These are phyloP conservation scores for Candoia aspera DNA, from an alignment of 2,113 vertebrate genomes.

Conservation along the genomic window DNA sequence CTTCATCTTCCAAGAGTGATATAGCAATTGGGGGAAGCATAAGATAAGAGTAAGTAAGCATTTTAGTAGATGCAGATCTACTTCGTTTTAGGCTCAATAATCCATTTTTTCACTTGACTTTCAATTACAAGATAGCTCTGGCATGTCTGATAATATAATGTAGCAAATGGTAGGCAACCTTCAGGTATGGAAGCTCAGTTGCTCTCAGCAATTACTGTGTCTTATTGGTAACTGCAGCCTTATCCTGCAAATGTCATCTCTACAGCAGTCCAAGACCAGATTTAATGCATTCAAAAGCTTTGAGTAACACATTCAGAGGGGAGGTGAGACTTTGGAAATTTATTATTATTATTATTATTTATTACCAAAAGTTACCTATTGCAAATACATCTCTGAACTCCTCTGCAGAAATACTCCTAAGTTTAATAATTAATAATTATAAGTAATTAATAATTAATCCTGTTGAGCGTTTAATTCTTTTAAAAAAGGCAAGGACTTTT, in stretches of 20 bases:
- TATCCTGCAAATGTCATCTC: constrained; percentile 76
- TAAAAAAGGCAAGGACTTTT: constrained; percentile 77
- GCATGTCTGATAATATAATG: constrained; percentile 69
- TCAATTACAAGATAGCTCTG: constrained; percentile 65
- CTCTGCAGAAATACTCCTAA: constrained; percentile 71
- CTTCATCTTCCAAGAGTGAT: neutral
- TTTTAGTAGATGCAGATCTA: constrained; percentile 60
- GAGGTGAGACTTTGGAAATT: neutral
- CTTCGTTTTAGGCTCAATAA: constrained; percentile 63
- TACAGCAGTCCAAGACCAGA: constrained; percentile 81
- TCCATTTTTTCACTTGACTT: constrained; percentile 67
- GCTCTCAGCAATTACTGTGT: constrained; percentile 77
- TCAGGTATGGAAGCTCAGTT: constrained; percentile 72
- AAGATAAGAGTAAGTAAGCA: neutral
- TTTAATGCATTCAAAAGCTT: constrained; percentile 82
- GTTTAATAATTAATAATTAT: constrained; percentile 70
- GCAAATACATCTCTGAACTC: constrained; percentile 69
- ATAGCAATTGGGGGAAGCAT: constrained; percentile 23
- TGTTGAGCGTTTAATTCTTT: constrained; percentile 72
- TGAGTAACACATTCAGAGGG: constrained; percentile 69
- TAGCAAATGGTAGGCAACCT: constrained; percentile 64
- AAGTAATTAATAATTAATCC: too few species aligned
- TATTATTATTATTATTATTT: constrained; percentile 17
- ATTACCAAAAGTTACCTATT: constrained; percentile 72
- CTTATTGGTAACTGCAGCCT: constrained; percentile 82